Evolutionary conservation across 1,140 invertebrate genomes (phyloP).

Genomic region (Macrocentrus cingulum): DNA sequence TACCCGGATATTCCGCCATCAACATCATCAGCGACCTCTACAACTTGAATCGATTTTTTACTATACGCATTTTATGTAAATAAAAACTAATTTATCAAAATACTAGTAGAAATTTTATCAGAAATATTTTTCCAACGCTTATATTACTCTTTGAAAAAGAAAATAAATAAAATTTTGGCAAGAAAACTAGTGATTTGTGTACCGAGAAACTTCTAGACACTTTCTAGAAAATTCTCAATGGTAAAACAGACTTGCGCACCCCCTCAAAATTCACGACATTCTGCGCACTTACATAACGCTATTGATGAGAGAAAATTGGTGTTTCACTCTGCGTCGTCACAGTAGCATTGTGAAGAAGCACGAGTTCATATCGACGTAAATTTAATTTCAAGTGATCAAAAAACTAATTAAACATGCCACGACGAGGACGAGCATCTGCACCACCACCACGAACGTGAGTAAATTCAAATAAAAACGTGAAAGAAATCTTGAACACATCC

Average conservation of each 20-base stretch:
- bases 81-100: too few relatives aligned
- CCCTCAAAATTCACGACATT: background rate
- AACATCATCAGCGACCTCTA: too few relatives aligned
- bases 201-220: background rate
- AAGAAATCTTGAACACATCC: background rate
- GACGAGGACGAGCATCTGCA: constrained; percentile 72
- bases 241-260: background rate
- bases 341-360: constrained; percentile 18
- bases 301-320: constrained; percentile 7
- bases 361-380: background rate
- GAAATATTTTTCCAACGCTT: too few relatives aligned
- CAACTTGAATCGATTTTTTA: too few relatives aligned
- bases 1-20: too few relatives aligned
- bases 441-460: constrained; percentile 65
- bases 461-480: constrained; percentile 8
- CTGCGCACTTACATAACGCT: constrained; percentile 12
- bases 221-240: constrained; percentile 5
- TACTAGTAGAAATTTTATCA: too few relatives aligned
- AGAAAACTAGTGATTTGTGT: too few relatives aligned
- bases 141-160: too few relatives aligned
- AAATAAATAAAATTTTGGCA: too few relatives aligned
- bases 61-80: too few relatives aligned
- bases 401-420: constrained; percentile 64
- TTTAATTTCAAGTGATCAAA: constrained; percentile 3
- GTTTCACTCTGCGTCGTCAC: background rate